phyloP scores from a whole-genome alignment of 2,888 invertebrate species.

The Coecobrya sp. region DNA sequence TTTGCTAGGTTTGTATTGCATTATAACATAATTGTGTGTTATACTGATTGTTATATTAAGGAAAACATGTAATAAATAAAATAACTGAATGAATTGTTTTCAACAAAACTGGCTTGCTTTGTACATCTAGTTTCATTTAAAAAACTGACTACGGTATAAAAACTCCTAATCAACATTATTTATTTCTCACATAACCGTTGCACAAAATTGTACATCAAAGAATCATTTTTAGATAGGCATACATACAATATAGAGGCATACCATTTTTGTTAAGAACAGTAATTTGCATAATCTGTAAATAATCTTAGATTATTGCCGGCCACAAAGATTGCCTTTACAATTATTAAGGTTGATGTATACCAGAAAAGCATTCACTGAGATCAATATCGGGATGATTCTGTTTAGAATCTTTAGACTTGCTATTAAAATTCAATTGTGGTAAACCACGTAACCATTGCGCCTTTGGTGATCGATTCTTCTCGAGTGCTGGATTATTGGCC shows the following conservation, averaged over 20 bases:
- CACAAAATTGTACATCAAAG: too few relatives aligned
- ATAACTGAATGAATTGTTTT: constrained; percentile 22
- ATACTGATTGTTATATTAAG: constrained; percentile 26
- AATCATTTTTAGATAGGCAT: too few relatives aligned
- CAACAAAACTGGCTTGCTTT: background rate
- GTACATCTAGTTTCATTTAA: too few relatives aligned
- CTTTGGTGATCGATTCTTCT: constrained; percentile 82
- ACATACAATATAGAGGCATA: too few relatives aligned
- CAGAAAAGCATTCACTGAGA: constrained; percentile 86
- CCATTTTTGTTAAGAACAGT: too few relatives aligned
- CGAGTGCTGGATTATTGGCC: constrained; percentile 82
- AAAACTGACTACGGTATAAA: too few relatives aligned
- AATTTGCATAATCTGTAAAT: too few relatives aligned
- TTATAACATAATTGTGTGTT: background rate
- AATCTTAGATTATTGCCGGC: too few relatives aligned
- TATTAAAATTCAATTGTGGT: constrained; percentile 81
- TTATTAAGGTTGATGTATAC: constrained; percentile 80
- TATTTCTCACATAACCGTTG: too few relatives aligned
- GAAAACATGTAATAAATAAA: constrained; percentile 36
- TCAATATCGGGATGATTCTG: constrained; percentile 83
- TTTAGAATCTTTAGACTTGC: constrained; percentile 74
- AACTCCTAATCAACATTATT: too few relatives aligned
- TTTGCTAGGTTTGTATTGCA: constrained; percentile 41
- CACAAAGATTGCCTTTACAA: background rate
- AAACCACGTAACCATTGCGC: constrained; percentile 84